Base-by-base conservation (phyloP, 1,140 invertebrate species). In the Lordiphosa clarofinis region DNA sequence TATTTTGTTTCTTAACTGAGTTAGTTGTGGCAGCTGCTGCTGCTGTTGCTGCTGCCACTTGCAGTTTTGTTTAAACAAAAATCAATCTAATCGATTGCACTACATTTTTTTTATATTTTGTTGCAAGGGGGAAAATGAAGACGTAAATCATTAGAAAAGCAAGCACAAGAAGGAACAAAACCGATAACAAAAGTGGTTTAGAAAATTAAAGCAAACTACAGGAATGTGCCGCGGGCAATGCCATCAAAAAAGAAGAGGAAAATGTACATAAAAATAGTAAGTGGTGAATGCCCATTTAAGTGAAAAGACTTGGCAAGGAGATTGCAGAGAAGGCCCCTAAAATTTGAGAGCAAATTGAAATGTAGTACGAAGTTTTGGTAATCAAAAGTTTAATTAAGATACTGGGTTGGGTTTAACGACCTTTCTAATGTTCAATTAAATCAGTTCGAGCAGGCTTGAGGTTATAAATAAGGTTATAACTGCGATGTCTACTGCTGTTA, bases 1-100 rank as follows among this genome's bases (percentile, higher is more conserved):
- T 37, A 52, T 36, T 38, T 19, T 31, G 28, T 38, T 38, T 52
- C 33, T 38, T 38, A 11, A 24, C 33, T 52, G 9, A 19, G 21
- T 38, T 24, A 31, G 28, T 31, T 31, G 28, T 31, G 28, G 28
- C 28, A 31, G 28, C 28, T 69, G 33, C 24, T 31, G 24, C 12
- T 19, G 8, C 19, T 57, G 33, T 7, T 24, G 21, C 15, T 48
- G 52, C 33, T 50, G 39, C 33, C 7, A 31, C 39, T 19, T 58
- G 62, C 63, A 66, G 44, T 66, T 43, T 67, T 76, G 65, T 64
- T 72, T 64, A 61, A 59, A 60, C 60, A 61, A 66, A 48, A 73
- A 56, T 56, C 49, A 69, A 73, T 66, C 57, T 48, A 59, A 81
- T 79, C 74, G 69, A 65, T 65, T 79, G 56, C 56, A 72, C 67